Base-by-base conservation (phyloP, 2,113 vertebrate genomes). In the Monopterus albus region DNA sequence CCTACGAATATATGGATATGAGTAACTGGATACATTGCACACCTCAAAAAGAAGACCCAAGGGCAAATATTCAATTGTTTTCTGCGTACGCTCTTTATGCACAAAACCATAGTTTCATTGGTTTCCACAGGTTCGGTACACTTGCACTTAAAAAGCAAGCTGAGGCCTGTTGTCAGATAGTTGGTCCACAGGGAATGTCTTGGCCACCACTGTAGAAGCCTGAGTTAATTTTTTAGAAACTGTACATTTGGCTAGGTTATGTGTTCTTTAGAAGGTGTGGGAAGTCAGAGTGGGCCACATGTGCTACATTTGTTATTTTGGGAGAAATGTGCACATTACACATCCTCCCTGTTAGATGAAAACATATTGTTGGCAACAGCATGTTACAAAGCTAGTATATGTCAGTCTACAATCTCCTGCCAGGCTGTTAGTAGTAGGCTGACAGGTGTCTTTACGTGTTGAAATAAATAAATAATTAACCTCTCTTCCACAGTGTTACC, bases 31-130 rank as follows among this genome's bases (percentile, higher is more conserved):
- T 52, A 42, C 57, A 25, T 39, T 39, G 23, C 0, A 1, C 38
- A 58, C 14, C 20, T 39, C 29, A 68, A 46, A 66, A 80, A 53
- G 57, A 81, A 58, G 20, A 55, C 63, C 62, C 82, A 83, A 80
- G 82, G 82, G 57, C 78, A 65, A 72, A 74, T 52, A 50, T 59
- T 25, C 18, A 28, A 42, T 70, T 75, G 70, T 79, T 82, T 3
- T 15, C 12, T 11, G 13, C 62, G 42, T 33, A 14, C 13, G 47
- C 23, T 56, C 25, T 74, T 42, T 68, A 46, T 58, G 53, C 23
- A 74, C 26, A 78, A 51, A 45, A 63, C n/a, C n/a, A n/a, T n/a
- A n/a, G n/a, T n/a, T n/a, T n/a, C n/a, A n/a, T 62, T 68, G 74
- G 21, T 79, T 49, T 69, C 9, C 26, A 58, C 29, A 42, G 25